phyloP scores from a whole-genome alignment of 2,113 vertebrate species.

The Tetraodon nigroviridis region DNA sequence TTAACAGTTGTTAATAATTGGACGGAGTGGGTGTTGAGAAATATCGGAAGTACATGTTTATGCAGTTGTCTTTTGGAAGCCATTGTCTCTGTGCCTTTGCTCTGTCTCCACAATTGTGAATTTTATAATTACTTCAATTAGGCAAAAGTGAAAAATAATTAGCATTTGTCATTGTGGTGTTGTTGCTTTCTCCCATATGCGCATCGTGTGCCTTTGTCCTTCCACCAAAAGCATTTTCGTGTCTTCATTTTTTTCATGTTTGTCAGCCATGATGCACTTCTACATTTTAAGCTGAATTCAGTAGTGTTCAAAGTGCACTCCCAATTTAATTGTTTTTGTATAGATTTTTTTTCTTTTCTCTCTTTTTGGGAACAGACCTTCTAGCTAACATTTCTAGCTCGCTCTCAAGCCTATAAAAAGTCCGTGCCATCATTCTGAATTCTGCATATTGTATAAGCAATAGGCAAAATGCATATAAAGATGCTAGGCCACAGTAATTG shows the following conservation, averaged over 20 bases:
- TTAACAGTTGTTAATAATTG: no score
- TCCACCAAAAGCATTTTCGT: constrained; percentile 30
- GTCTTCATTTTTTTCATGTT: no score
- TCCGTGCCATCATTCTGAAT: no score
- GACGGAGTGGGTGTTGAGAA: no score
- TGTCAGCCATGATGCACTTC: no score
- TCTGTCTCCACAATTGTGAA: constrained; percentile 50
- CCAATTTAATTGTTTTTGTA: neutral
- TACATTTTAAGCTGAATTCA: no score
- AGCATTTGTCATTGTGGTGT: constrained; percentile 60
- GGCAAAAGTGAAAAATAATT: constrained; percentile 64
- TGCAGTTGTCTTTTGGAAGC: constrained; percentile 15
- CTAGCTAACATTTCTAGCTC: neutral
- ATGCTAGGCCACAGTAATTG: no score
- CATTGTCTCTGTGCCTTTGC: constrained; percentile 25
- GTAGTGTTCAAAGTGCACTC: no score
- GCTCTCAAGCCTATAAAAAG: no score
- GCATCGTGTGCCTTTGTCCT: constrained; percentile 49
- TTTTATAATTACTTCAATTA: constrained; percentile 65
- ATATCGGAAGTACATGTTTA: constrained; percentile 1
- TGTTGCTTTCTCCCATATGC: constrained; percentile 57
- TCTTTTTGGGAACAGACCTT: neutral
- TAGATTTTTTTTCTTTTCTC: no score
- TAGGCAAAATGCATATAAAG: no score
- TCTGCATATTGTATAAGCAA: no score